Base-by-base conservation (phyloP, 2,797 vertebrate genomes). In the Octomys mimax region DNA sequence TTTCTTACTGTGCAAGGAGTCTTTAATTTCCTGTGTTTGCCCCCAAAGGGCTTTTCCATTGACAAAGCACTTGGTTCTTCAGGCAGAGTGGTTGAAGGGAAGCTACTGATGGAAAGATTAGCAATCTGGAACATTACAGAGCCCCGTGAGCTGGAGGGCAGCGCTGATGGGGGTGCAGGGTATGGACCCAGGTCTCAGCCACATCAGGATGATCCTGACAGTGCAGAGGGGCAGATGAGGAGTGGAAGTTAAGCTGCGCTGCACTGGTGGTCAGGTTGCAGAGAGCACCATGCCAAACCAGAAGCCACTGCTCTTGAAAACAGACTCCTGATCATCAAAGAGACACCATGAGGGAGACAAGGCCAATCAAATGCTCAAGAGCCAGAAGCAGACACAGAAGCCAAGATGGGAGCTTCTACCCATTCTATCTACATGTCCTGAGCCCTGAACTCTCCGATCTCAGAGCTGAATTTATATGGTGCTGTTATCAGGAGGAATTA, bases 11-110 rank as follows among this genome's bases (percentile, higher is more conserved):
- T 46, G 5, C 42, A 49, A 33, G 0, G 77, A 95, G 66, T 86
- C 75, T 96, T 98, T 98, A 94, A 98, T 97, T 97, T 97, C 96
- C 97, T 97, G 96, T 97, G 95, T 96, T 97, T 97, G 86, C 70
- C 96, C 97, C 96, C 96, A 93, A 97, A 97, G 96, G 97, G 70
- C 93, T 95, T 96, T 96, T 97, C 93, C 95, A 97, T 97, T 2
- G 92, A 98, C 96, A 93, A 96, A 96, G 90, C 97, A 95, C 92
- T 98, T 97, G 96, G 90, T 97, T 97, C 83, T 92, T 83, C 1
- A 84, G 94, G 92, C 94, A 94, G 83, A 62, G 70, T 3, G 31
- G 96, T 93, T 96, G 95, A 93, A 88, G 59, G 73, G 83, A 96
- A 95, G 96, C 68, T 39, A 75, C 92, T 84, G 96, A 94, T 91